Evolutionary conservation across 2,888 invertebrate genomes (phyloP).

Genomic region (Orthosia gracilis): DNA sequence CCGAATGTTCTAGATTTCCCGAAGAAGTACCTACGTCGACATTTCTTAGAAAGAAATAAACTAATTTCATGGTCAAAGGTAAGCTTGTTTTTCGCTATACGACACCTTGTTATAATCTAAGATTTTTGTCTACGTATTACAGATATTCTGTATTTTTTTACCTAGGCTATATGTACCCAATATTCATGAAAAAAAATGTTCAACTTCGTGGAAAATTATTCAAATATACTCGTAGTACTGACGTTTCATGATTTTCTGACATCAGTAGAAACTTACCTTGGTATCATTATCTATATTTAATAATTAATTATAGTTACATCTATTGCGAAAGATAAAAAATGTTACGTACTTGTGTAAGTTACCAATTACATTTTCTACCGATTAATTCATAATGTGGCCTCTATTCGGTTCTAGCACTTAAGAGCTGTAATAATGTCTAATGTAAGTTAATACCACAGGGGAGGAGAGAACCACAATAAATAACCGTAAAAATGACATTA

Average conservation of each 20-base stretch:
- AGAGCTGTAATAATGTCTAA: too few species aligned
- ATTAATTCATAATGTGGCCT: constrained; percentile 27
- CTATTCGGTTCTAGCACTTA: constrained; percentile 13
- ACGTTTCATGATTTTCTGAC: background rate
- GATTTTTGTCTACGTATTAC: background rate
- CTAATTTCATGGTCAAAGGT: background rate
- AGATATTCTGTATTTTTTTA: background rate
- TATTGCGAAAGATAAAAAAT: constrained; percentile 2
- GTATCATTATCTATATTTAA: background rate
- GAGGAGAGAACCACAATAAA: constrained; percentile 6
- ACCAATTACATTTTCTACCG: constrained; percentile 19
- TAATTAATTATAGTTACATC: background rate
- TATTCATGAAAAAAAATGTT: too few species aligned
- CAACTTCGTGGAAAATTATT: background rate
- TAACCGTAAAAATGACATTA: constrained; percentile 18
- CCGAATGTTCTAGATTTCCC: background rate
- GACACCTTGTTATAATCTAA: background rate
- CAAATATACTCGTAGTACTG: too few species aligned
- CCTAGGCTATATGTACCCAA: background rate
- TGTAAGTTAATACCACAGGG: constrained; percentile 24
- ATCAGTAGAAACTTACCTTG: background rate
- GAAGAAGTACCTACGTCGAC: background rate
- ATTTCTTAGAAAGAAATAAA: constrained; percentile 1
- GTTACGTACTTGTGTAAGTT: background rate
- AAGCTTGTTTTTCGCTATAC: constrained; percentile 9